A percentile compares a stretch with the other conserved stretches of the same genome.
These are phyloP conservation scores for Sebastes taczanowskii DNA, from an alignment of 2,797 vertebrate species.

Conservation along the genomic window DNA sequence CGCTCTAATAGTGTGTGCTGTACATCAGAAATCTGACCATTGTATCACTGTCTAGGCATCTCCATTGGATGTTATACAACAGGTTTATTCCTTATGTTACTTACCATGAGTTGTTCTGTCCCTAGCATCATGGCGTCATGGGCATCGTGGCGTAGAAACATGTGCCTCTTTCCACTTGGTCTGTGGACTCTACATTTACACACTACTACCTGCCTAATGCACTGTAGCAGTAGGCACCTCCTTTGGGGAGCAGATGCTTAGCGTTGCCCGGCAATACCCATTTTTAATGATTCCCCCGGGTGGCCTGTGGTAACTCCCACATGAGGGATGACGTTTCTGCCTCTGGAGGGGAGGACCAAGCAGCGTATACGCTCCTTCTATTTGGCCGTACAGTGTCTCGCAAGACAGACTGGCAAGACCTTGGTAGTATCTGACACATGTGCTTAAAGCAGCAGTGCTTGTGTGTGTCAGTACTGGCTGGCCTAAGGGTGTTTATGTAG, in stretches of 20 bases:
- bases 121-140: neutral
- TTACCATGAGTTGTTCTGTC: neutral
- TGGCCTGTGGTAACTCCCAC: constrained; percentile 18
- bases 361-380: neutral
- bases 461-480: neutral
- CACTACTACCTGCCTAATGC: constrained; percentile 7
- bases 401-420: neutral
- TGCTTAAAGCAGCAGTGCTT: neutral
- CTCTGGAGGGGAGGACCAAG: neutral
- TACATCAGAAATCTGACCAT: neutral
- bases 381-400: neutral
- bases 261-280: constrained; percentile 25
- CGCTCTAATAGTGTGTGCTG: neutral
- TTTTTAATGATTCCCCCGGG: constrained; percentile 22
- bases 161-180: neutral
- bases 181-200: neutral
- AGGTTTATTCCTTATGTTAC: neutral
- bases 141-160: neutral
- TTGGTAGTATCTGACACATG: neutral
- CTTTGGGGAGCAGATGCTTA: constrained; percentile 10
- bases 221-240: neutral
- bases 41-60: neutral
- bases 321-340: neutral
- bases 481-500: neutral
- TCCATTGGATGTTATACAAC: neutral